Evolutionary conservation across 1,140 invertebrate genomes (phyloP), one percentile per base, ranked within the genome.

Genomic region (Drosophila rufa): DNA sequence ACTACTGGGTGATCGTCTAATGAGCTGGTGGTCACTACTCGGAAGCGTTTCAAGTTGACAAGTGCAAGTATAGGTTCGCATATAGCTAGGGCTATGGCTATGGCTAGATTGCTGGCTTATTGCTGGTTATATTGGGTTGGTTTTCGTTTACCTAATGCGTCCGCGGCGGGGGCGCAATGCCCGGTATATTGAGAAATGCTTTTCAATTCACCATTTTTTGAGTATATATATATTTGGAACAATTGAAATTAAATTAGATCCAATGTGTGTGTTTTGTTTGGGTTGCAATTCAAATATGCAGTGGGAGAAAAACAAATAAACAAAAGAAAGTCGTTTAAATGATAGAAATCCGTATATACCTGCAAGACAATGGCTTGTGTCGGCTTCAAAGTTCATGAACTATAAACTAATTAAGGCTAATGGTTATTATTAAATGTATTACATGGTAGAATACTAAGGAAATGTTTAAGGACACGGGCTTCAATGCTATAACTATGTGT

Each of bases 181-280:
- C 91, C 67, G 91, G 91, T 78, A 92, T 92, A 83, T 92, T 92
- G 68, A 92, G 82, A 92, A 92, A 92, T 77, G 91, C 91, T 92
- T 92, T 85, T 82, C 25, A 73, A 66, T 71, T 82, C 57, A 69
- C 38, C 68, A 50, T 78, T 47, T 46, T 79, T 79, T 60, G 57
- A 68, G 48, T 69, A 47, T 27, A 55, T 73, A 67, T 67, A 43
- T 82, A 53, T 73, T 45, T 73, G 45, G 45, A 25, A 25, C 3
- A 25, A 3, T 25, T 4, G 48, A 43, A 50, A 50, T 27, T 62
- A 64, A 61, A 79, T 79, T 46, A 48, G 56, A 74, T 80, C 67
- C 77, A 42, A 79, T 79, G 50, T 74, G 75, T 55, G 65, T 73
- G 68, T 55, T 56, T 56, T 56, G 36, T 56, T 56, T 73, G 46